Evolutionary conservation across 2,113 vertebrate species (phyloP).

Genomic region (Lamprologus lemairii): DNA sequence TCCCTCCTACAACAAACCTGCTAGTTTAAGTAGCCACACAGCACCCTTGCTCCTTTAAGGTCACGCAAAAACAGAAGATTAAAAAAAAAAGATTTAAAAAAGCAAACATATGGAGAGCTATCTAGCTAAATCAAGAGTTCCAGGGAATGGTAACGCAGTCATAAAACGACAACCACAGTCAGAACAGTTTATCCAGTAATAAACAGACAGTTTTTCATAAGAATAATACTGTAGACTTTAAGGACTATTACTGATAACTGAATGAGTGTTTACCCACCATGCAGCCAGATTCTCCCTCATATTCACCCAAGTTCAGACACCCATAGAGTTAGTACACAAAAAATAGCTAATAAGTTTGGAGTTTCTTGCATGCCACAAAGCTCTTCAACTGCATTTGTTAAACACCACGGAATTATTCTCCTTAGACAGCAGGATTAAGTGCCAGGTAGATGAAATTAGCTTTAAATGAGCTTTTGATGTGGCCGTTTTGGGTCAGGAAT

Average conservation of each 20-base stretch:
- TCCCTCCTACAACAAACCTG: not conserved
- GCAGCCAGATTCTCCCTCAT: not conserved
- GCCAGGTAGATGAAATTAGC: not conserved
- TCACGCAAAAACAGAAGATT: not conserved
- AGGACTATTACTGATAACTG: not conserved
- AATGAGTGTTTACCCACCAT: not conserved
- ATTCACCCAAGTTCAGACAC: not conserved
- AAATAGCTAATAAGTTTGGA: not conserved
- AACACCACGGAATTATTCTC: not conserved
- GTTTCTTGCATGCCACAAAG: not conserved
- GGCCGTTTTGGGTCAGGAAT: not conserved
- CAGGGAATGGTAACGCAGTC: not conserved
- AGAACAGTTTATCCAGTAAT: not conserved
- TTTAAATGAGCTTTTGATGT: slow-evolving; percentile 20
- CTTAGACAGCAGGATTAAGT: not conserved
- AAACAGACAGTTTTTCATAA: not conserved
- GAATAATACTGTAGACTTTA: not conserved
- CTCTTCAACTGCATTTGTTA: not conserved
- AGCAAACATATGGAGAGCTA: not conserved
- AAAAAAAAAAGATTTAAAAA: not conserved
- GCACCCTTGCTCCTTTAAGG: not conserved
- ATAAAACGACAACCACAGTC: slow-evolving; percentile 10
- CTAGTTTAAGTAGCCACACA: not conserved
- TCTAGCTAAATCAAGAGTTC: not conserved
- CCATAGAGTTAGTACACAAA: not conserved